Percentiles rank a stretch among this genome's conserved stretches.
These are phyloP conservation scores for Bufo gargarizans DNA, from an alignment of 2,113 vertebrate species.

Conservation along the genomic window DNA sequence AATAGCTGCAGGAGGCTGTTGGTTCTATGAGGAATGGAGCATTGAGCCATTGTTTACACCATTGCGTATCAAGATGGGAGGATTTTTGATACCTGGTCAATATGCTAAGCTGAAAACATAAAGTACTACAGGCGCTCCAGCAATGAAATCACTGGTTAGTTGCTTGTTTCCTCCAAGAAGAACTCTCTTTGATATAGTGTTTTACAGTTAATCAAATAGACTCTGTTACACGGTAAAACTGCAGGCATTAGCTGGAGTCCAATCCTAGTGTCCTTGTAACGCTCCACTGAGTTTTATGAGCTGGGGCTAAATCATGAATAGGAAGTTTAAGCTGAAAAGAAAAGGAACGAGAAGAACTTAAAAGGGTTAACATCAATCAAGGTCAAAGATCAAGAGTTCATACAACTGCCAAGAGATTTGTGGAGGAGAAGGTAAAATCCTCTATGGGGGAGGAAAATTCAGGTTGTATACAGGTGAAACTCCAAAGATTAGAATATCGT, in stretches of 20 bases:
- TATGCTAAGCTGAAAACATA: neutral
- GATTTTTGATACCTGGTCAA: neutral
- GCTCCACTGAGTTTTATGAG: conserved; percentile 66
- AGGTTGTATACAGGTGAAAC: neutral
- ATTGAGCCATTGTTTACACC: neutral
- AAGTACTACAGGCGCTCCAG: neutral
- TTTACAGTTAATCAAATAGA: conserved; percentile 63
- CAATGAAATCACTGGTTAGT: conserved; percentile 55
- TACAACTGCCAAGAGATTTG: conserved; percentile 74
- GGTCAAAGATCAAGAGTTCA: conserved; percentile 81
- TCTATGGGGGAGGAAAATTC: conserved; percentile 1
- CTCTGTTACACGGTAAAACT: conserved; percentile 66
- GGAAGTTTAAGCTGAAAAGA: conserved; percentile 34
- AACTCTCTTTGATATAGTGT: conserved; percentile 45
- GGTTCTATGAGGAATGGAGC: neutral
- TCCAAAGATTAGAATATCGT: too few species aligned
- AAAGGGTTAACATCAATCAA: conserved; percentile 65
- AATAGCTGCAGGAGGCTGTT: neutral
- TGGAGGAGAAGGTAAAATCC: conserved; percentile 56
- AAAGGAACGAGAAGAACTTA: conserved; percentile 18
- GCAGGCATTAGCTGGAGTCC: conserved; percentile 62
- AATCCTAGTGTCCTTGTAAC: conserved; percentile 67
- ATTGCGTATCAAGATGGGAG: neutral
- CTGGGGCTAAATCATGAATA: conserved; percentile 63
- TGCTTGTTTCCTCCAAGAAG: conserved; percentile 58